Evolutionary conservation across 2,888 invertebrate genomes (phyloP).

Genomic region (Nemoura dubitans): DNA sequence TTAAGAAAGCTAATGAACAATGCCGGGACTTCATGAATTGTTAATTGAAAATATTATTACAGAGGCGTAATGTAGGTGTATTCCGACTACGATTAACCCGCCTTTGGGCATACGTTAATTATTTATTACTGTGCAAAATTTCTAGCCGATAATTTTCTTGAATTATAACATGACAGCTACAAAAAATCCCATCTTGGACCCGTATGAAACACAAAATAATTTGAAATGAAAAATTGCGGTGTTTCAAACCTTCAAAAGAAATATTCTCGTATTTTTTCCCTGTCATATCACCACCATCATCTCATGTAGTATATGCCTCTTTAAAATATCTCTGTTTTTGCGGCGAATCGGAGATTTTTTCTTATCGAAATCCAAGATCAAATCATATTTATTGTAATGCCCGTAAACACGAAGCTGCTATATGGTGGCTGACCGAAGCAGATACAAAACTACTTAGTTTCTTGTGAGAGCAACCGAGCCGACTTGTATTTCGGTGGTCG

Average conservation of each 20-base stretch:
- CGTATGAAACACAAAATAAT: neutral
- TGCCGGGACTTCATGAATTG: neutral
- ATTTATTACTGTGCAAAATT: neutral
- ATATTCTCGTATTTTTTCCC: neutral
- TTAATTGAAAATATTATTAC: neutral
- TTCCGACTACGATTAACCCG: neutral
- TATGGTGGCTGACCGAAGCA: neutral
- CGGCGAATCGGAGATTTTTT: neutral
- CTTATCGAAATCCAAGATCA: neutral
- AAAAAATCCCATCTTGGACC: neutral
- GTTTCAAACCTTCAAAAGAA: neutral
- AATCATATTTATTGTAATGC: neutral
- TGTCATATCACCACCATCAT: neutral
- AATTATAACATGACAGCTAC: neutral
- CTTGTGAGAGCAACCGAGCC: neutral
- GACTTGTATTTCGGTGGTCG: conserved; percentile 1
- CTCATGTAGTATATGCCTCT: neutral
- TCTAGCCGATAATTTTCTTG: neutral
- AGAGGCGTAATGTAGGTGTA: neutral
- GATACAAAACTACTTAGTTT: neutral
- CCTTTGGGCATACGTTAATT: neutral
- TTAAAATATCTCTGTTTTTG: neutral
- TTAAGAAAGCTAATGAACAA: conserved; percentile 12
- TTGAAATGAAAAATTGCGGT: neutral
- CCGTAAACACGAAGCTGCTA: neutral